These are phyloP conservation scores for Vulpes ferrilata DNA, from an alignment of 2,113 vertebrate species.

Conservation along the genomic window DNA sequence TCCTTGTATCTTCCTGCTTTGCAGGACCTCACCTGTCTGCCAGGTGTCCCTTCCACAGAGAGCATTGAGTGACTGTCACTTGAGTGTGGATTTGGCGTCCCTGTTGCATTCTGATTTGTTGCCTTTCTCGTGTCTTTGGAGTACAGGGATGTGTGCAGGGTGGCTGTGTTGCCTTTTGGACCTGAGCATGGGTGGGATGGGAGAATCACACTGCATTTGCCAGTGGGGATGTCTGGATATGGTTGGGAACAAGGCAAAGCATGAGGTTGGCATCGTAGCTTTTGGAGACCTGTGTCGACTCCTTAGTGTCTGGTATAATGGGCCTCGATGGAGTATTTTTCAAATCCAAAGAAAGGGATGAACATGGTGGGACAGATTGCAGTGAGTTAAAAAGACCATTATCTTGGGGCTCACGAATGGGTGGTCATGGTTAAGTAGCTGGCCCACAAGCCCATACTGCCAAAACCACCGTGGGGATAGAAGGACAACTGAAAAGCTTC, in stretches of 20 bases:
- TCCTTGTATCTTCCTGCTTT: neutral
- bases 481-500: accelerated
- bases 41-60: neutral
- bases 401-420: accelerated
- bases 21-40: accelerated
- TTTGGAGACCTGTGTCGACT: accelerated
- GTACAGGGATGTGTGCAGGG: neutral
- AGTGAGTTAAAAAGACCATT: accelerated
- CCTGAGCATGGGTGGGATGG: neutral
- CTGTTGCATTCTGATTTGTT: accelerated
- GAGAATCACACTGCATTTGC: accelerated
- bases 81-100: accelerated
- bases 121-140: accelerated
- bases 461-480: accelerated
- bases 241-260: neutral
- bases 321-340: accelerated
- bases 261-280: accelerated
- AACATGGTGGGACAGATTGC: neutral
- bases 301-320: accelerated
- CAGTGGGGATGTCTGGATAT: accelerated
- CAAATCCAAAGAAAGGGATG: too few relatives aligned
- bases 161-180: neutral
- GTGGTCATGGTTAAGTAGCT: accelerated
- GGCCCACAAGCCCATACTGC: neutral
- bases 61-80: accelerated